Base-by-base conservation (phyloP, 2,888 invertebrate species). In the Agonum fuliginosum region DNA sequence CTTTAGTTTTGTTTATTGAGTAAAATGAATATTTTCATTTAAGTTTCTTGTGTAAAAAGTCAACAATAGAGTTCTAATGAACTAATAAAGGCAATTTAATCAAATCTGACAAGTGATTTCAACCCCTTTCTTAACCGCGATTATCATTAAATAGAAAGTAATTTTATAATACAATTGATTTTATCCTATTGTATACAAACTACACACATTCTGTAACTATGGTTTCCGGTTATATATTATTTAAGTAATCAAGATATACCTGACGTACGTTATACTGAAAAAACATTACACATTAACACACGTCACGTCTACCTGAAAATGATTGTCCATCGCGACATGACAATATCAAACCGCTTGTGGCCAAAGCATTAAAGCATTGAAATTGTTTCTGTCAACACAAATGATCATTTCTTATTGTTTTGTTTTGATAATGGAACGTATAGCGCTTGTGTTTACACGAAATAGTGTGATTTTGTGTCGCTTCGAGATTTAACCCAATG, bases 181-280 rank as follows among this genome's bases (percentile, higher is more conserved):
- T 86, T 84, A 82, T 83, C 81, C 85, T 84, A 86, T 83, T 84
- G 85, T 85, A 84, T 82, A 81, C 81, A 79, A 82, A 79, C 77
- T 80, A 79, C 80, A 78, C 78, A 48, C 71, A 78, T 79, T 67
- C 79, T 73, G 82, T 83, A 80, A 79, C 83, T 82, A 82, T 82
- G 82, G 82, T 80, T 80, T 79, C 81, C 62, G 69, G 76, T 80
- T 79, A 82, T 83, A 80, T 80, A 83, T 83, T 82, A 82, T 83
- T 83, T 67, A 82, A 82, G 80, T 37, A 58, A 54, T 48, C 8
- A 71, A 62, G 48, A 48, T 78, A 79, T n/a, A 78, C 41, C 43
- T 69, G 54, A 62, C 48, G 24, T 24, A 17, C 46, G 74, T 69
- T 46, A 58, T 74, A 67, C 10, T 8, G 20, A 74, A 74, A 48